A percentile compares a stretch with the other conserved stretches of the same genome.
Conservation (phyloP, 1,140 invertebrate species). For the Micrasema minimum region DNA sequence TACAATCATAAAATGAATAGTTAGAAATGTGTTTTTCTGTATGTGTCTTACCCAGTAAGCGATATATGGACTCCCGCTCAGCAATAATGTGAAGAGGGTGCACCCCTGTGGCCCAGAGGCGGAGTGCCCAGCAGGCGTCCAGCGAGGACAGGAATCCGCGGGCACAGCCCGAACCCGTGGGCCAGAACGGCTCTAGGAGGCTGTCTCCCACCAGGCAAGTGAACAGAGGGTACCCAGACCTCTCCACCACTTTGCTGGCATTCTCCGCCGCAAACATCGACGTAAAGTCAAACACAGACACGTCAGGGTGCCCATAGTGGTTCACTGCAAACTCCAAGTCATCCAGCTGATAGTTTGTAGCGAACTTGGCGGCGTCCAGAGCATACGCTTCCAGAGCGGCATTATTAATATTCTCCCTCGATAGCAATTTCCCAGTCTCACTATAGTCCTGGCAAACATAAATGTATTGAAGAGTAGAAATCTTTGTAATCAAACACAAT, state of each 20-base stretch:
- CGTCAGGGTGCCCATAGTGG: slow-evolving; percentile 97
- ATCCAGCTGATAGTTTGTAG: slow-evolving; percentile 91
- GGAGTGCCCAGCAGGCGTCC: slow-evolving; percentile 96
- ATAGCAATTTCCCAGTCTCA: slow-evolving; percentile 89
- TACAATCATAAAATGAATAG: too few relatives aligned
- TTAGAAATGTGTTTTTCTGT: too few relatives aligned
- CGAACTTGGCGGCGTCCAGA: slow-evolving; percentile 94
- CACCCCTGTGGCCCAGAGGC: slow-evolving; percentile 78
- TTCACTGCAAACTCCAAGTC: slow-evolving; percentile 96
- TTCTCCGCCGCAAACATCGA: slow-evolving; percentile 98
- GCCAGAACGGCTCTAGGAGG: slow-evolving; percentile 98
- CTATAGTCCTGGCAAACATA: slow-evolving; percentile 77
- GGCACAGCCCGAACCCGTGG: slow-evolving; percentile 96
- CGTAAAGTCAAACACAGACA: slow-evolving; percentile 99
- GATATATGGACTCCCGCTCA: slow-evolving; percentile 94
- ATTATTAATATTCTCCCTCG: slow-evolving; percentile 90
- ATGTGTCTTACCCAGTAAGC: slow-evolving; percentile 66
- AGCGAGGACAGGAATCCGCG: slow-evolving; percentile 95
- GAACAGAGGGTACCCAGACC: slow-evolving; percentile 82
- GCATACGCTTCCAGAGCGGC: slow-evolving; percentile 92
- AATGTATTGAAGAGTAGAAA: slow-evolving; percentile 1
- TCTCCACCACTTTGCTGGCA: slow-evolving; percentile 70
- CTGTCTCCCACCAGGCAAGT: slow-evolving; percentile 95
- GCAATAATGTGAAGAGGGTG: slow-evolving; percentile 87
- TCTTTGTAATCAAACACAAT: too few relatives aligned